A percentile compares a stretch with the other conserved stretches of the same genome.
phyloP scores from a whole-genome alignment of 2,888 invertebrate species.

The Incurvaria masculella region DNA sequence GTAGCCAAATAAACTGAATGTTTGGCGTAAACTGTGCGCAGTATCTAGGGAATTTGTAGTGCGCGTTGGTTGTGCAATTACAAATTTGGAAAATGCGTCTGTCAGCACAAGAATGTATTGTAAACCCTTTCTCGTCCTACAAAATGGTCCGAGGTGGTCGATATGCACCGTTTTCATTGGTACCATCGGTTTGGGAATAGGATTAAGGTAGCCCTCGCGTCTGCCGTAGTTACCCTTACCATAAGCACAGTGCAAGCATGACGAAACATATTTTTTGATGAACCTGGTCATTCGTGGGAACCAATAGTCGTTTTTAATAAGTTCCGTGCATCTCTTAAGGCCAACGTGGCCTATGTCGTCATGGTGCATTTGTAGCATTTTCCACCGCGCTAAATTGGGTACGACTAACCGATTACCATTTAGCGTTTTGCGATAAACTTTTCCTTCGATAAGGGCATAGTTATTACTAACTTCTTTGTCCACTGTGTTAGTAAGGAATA shows the following conservation, averaged over 20 bases:
- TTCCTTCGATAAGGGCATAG: slow-evolving; percentile 11
- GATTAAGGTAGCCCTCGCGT: slow-evolving; percentile 14
- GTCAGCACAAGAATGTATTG: slow-evolving; percentile 14
- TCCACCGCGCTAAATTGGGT: slow-evolving; percentile 21
- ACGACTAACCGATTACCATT: slow-evolving; percentile 20
- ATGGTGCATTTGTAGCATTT: slow-evolving; percentile 22
- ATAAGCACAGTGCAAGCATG: slow-evolving; percentile 22
- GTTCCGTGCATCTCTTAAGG: slow-evolving; percentile 14
- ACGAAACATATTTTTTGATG: slow-evolving; percentile 19
- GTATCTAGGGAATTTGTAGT: slow-evolving; percentile 14
- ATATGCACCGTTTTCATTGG: slow-evolving; percentile 21
- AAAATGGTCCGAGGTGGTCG: slow-evolving; percentile 20
- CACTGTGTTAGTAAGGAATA: not conserved
- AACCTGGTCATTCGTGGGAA: slow-evolving; percentile 21
- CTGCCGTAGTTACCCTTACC: slow-evolving; percentile 19
- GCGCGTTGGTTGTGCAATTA: not conserved
- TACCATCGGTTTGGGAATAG: slow-evolving; percentile 14
- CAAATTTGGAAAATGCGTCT: not conserved
- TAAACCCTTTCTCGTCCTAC: slow-evolving; percentile 10
- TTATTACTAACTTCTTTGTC: not conserved
- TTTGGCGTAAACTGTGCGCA: slow-evolving; percentile 15
- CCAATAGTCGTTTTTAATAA: slow-evolving; percentile 23
- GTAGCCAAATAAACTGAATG: slow-evolving; percentile 14
- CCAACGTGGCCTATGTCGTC: slow-evolving; percentile 25
- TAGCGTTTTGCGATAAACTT: slow-evolving; percentile 16